Base-by-base conservation (phyloP, 2,113 vertebrate genomes). In the Austrofundulus limnaeus region DNA sequence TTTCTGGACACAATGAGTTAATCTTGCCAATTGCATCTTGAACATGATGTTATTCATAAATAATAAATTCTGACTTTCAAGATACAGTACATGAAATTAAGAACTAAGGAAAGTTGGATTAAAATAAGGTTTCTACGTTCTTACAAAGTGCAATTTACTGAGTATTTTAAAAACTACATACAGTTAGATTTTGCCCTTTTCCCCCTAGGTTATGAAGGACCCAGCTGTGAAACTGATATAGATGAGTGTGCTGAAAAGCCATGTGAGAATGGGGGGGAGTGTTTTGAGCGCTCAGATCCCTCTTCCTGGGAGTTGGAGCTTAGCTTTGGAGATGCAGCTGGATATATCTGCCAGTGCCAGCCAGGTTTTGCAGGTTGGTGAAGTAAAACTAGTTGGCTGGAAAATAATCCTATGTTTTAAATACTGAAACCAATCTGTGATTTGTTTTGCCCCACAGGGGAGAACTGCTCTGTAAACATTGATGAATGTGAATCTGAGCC, bases 331-430 rank as follows among this genome's bases (percentile, higher is more conserved):
- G 84, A 86, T 0, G 94, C 94, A 0, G 92, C 90, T 0, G 96
- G 96, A 1, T 98, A 96, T 49, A 67, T 94, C 48, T 98, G 96
- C 56, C 89, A 77, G 60, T 98, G 96, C 83, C 92, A 84, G 59
- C 84, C 90, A 0, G 96, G 96, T 48, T 98, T 95, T 46, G 81
- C 87, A 63, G 88, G 88, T 86, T 31, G 46, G 69, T 52, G 1
- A 51, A 23, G 17, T 14, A 1, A 12, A 28, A 52, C 6, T 14
- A 39, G n/a, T 6, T 14, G 15, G 7, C 16, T 7, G 19, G 2
- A 2, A 46, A 46, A 42, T 2, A 7, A 45, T 47, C 10, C 16
- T 3, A 16, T 38, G 17, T 11, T 55, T 16, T 0, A 3, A 19
- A n/a, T 11, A 2, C 24, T 58, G 15, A 43, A 21, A 21, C n/a